phyloP scores from a whole-genome alignment of 2,888 invertebrate species.

The Lithophane leautieri region DNA sequence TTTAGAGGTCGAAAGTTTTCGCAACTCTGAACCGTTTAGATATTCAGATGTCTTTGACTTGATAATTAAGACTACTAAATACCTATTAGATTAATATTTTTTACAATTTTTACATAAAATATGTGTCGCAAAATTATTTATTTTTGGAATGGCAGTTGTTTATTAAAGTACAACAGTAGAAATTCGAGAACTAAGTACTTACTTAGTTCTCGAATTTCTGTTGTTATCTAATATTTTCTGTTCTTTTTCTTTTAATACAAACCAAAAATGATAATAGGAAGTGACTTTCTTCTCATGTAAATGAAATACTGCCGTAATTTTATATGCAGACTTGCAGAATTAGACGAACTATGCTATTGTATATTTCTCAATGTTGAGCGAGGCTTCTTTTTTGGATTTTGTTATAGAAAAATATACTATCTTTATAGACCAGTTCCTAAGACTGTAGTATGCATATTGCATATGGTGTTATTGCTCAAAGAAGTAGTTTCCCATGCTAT shows the following conservation, averaged over 20 bases:
- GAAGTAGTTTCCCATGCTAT: not conserved
- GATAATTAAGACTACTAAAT: constrained; percentile 18
- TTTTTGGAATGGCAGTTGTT: too few relatives aligned
- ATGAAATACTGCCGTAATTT: not conserved
- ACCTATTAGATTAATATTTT: constrained; percentile 2
- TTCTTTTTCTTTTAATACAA: not conserved
- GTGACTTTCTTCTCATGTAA: not conserved
- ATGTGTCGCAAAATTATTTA: constrained; percentile 7
- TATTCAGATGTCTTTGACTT: constrained; percentile 38
- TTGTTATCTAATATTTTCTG: not conserved
- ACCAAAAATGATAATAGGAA: not conserved
- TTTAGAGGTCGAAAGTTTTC: constrained; percentile 37
- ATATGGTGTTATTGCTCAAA: not conserved
- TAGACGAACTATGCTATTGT: not conserved
- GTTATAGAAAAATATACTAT: too few relatives aligned
- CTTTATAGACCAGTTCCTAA: not conserved
- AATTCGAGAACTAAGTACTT: too few relatives aligned
- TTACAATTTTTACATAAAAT: constrained; percentile 20
- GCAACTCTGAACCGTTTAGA: constrained; percentile 28
- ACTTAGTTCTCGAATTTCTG: not conserved
- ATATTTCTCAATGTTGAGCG: not conserved
- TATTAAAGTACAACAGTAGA: too few relatives aligned
- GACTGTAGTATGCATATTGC: too few relatives aligned
- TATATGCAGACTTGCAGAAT: not conserved
- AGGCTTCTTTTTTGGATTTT: not conserved